A percentile compares a stretch with the other conserved stretches of the same genome.
Conservation (phyloP, 2,113 vertebrate species). For the Crotalus tigris region DNA sequence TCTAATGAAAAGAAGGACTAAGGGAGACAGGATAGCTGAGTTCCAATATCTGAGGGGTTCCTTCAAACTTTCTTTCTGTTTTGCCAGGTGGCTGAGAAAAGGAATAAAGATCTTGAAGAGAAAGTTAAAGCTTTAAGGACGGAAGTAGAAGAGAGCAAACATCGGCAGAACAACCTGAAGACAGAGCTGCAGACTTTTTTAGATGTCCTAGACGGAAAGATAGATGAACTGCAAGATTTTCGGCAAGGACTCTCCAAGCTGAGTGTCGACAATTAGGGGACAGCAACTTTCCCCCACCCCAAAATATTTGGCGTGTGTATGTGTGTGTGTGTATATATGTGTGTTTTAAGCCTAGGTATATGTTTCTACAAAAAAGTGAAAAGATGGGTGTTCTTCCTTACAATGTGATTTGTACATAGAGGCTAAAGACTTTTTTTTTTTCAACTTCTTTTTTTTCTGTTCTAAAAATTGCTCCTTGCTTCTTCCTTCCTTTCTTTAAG, state of each 20-base stretch:
- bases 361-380: constrained; percentile 57
- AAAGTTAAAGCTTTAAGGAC: constrained; percentile 77
- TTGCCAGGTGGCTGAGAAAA: constrained; percentile 82
- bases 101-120: constrained; percentile 85
- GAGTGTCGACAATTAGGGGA: constrained; percentile 82
- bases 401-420: constrained; percentile 62
- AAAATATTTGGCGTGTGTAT: constrained; percentile 34
- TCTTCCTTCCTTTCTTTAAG: constrained; percentile 43
- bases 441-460: constrained; percentile 12
- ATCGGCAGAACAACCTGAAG: constrained; percentile 87
- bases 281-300: constrained; percentile 25
- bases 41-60: too few relatives aligned
- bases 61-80: background rate
- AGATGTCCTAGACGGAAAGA: constrained; percentile 91
- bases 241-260: constrained; percentile 90
- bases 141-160: constrained; percentile 82
- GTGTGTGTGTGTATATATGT: constrained; percentile 59
- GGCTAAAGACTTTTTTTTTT: constrained; percentile 50
- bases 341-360: constrained; percentile 64
- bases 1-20: too few relatives aligned
- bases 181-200: constrained; percentile 90
- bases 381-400: constrained; percentile 58
- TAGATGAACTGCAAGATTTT: constrained; percentile 94
- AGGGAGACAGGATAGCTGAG: too few relatives aligned
- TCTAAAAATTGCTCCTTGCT: constrained; percentile 63